Evolutionary conservation across 1,140 invertebrate genomes (phyloP), one percentile per base, ranked within the genome.

Genomic region (Drosophila tristis): DNA sequence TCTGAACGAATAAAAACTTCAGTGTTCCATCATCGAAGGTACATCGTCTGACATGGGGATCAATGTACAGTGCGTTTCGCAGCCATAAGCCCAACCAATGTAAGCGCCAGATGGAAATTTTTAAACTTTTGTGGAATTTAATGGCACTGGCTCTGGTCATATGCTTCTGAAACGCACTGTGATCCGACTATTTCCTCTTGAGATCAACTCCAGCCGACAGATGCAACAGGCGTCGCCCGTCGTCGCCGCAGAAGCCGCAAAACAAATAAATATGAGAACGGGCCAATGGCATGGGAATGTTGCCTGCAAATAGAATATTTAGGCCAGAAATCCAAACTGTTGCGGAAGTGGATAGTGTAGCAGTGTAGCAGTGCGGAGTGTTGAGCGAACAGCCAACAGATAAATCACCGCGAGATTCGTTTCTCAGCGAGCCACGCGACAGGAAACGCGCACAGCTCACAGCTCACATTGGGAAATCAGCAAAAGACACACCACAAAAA

Each of bases 191-290:
- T 39, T 65, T 61, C 56, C 44, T 45, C 57, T 39, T n/a, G 49
- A 39, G 35, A 39, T 39, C 25, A 47, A 45, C 25, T 72, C 56
- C 68, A 72, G 51, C 67, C 57, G 51, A 68, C 66, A 70, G 66
- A 58, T 70, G 64, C 64, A 70, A 23, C 31, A 56, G 48, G 35
- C 48, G 31, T n/a, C 13, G 31, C 31, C 31, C 8, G 31, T 31
- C 31, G 31, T 26, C 31, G 20, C 42, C 54, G 43, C 43, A 16
- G 15, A 45, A 29, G 26, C 51, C 51, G 35, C 67, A 53, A 68
- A 72, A 72, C 68, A 72, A 72, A 72, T 72, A 72, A 72, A 72
- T 72, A 72, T 54, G 68, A 50, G 65, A 58, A 70, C 58, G 65
- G 35, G 67, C 5, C 26, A 13, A 31, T 8, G 11, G 11, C 4